A percentile compares a stretch with the other conserved stretches of the same genome.
These are phyloP conservation scores for Ichneumoninae sp. DNA, from an alignment of 2,888 invertebrate genomes.

Conservation along the genomic window DNA sequence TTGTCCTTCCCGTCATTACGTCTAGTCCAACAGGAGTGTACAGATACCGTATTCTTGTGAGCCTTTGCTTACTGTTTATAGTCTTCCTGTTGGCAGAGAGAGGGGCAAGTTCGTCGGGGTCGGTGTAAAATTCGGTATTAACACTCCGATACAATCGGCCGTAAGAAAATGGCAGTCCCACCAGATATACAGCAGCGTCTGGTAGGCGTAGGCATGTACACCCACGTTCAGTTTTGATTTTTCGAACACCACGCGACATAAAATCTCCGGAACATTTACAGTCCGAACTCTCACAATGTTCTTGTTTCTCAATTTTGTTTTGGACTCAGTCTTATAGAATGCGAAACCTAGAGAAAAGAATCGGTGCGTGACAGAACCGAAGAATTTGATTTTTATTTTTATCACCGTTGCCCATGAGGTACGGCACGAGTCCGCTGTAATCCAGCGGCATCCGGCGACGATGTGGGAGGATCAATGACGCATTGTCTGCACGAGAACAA, in stretches of 20 bases:
- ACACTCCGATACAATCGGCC: background rate
- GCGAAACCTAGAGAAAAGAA: constrained; percentile 18
- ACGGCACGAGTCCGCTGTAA: constrained; percentile 51
- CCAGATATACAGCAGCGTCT: background rate
- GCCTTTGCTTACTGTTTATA: constrained; percentile 34
- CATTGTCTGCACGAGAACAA: constrained; percentile 60
- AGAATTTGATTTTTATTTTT: constrained; percentile 43
- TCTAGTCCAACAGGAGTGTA: background rate
- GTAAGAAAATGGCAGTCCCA: background rate
- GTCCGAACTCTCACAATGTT: constrained; percentile 12
- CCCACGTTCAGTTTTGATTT: constrained; percentile 42
- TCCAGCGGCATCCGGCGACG: constrained; percentile 23
- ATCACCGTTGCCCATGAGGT: constrained; percentile 55
- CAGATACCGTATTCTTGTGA: constrained; percentile 7
- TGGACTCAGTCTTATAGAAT: background rate
- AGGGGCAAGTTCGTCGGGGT: background rate
- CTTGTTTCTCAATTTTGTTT: background rate
- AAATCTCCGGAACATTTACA: constrained; percentile 50
- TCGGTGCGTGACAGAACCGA: constrained; percentile 33
- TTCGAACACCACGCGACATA: constrained; percentile 49
- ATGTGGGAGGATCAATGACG: constrained; percentile 67
- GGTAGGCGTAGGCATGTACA: constrained; percentile 43
- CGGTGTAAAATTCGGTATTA: constrained; percentile 30
- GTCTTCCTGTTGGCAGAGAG: background rate
- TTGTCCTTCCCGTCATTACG: background rate